phyloP scores from a whole-genome alignment of 2,888 invertebrate species.

The Pomacea canaliculata region DNA sequence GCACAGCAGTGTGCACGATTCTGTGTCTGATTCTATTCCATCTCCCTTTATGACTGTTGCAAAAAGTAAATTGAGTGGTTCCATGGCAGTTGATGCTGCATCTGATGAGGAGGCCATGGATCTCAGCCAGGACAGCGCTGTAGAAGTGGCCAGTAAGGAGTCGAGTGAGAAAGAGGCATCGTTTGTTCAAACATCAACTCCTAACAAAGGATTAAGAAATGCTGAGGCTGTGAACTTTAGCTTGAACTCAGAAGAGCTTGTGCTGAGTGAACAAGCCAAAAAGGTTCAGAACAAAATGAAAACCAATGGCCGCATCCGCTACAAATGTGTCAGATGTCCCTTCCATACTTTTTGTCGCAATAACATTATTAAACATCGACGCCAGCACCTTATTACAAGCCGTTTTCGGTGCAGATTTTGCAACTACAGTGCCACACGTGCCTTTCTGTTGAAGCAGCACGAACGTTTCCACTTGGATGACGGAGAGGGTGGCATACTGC shows the following conservation, averaged over 20 bases:
- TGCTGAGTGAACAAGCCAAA: constrained; percentile 5
- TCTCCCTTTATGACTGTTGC: not conserved
- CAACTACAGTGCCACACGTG: constrained; percentile 52
- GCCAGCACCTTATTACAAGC: constrained; percentile 51
- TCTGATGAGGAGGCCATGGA: constrained; percentile 20
- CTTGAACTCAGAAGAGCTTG: not conserved
- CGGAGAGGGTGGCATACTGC: constrained; percentile 9
- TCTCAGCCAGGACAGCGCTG: constrained; percentile 2
- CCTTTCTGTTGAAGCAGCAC: constrained; percentile 51
- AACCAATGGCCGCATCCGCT: constrained; percentile 41
- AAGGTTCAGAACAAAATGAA: constrained; percentile 17
- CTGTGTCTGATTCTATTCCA: constrained; percentile 15
- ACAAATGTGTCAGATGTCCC: constrained; percentile 53
- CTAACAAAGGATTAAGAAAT: not conserved
- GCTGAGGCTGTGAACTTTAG: too few species aligned
- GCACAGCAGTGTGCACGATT: constrained; percentile 33
- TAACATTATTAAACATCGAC: constrained; percentile 54
- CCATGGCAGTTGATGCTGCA: not conserved
- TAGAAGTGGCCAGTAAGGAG: not conserved
- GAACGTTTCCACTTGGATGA: constrained; percentile 47
- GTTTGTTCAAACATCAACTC: not conserved
- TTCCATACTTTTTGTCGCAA: constrained; percentile 50
- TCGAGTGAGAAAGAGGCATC: not conserved
- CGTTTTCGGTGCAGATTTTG: constrained; percentile 54
- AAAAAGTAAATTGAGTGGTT: not conserved